Base-by-base conservation (phyloP, 30 jellyfish, hydroid and myxozoan species). In the Turritopsis rubra region DNA sequence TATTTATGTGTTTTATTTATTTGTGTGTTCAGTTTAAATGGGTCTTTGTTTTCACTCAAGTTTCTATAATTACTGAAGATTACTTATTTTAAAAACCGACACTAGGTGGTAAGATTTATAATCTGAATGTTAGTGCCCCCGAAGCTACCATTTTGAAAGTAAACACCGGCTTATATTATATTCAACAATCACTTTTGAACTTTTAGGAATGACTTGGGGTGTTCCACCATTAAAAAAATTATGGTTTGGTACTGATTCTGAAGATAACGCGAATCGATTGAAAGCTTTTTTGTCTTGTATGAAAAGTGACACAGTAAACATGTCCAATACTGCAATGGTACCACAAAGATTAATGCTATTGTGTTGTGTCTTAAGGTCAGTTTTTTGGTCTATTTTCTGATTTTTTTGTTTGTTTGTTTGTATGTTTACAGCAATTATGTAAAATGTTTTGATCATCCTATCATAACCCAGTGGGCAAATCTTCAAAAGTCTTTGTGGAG, bases 301-400 rank as follows among this genome's bases (percentile, higher is more conserved):
- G 88, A 85, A 79, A 54, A 87, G 98, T 29, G 94, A 92, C 75
- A 88, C 96, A 20, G 84, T 75, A 22, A 92, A 92, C 60, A 87
- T 92, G 93, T 82, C 96, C 8, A 87, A 88, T 81, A 86, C 92
- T 18, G 86, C 86, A 41, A 81, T 88, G 93, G 96, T 92, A 22
- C 98, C 98, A 28, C 96, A 88, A 53, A 81, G 96, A 18, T 78
- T 88, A 71, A 73, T 92, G 60, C 25, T 92, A 66, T 30, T 92
- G 83, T 92, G 98, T 72, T 92, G 98, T 72, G 98, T 92, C 52
- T 66, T 92, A 28, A 86, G 98, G 98, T 92, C 66, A 29, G 93
- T 27, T 74, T 72, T 26, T 72, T 18, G 73, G 73, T 60, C 21
- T 18, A 21, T 60, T n/a, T n/a, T n/a, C n/a, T n/a, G n/a, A n/a